Conservation (phyloP, 2,888 invertebrate genomes). For the Iphiclides podalirius region DNA sequence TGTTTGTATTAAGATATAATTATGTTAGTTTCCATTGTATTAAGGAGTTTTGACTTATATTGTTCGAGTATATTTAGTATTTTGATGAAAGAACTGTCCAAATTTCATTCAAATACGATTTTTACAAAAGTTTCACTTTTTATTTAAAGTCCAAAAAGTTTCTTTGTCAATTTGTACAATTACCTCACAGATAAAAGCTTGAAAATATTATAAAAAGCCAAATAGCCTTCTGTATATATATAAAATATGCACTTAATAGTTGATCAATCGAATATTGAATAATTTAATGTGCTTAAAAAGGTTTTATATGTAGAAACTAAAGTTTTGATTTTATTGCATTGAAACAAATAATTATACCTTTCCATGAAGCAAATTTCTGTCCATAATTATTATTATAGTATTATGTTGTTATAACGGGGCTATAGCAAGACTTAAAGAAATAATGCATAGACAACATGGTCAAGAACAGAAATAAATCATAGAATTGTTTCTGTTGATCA, state of each 20-base stretch:
- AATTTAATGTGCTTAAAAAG: neutral
- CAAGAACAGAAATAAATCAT: no score
- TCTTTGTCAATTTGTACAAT: constrained; percentile 9
- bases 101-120: no score
- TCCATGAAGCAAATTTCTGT: neutral
- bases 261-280: neutral
- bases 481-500: no score
- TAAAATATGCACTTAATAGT: neutral
- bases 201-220: neutral
- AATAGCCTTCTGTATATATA: neutral
- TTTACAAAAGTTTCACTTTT: no score
- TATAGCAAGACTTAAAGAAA: no score
- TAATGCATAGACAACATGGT: no score
- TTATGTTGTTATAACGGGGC: neutral
- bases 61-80: no score
- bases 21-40: no score
- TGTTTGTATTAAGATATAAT: no score
- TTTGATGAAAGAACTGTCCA: no score
- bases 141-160: constrained; percentile 1
- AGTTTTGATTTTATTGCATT: neutral
- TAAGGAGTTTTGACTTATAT: no score
- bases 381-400: neutral
- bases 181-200: constrained; percentile 3
- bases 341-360: neutral
- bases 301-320: neutral